Evolutionary conservation across 2,888 invertebrate genomes (phyloP), one percentile per base, ranked within the genome.

Genomic region (Trichogramma dendrolimi): DNA sequence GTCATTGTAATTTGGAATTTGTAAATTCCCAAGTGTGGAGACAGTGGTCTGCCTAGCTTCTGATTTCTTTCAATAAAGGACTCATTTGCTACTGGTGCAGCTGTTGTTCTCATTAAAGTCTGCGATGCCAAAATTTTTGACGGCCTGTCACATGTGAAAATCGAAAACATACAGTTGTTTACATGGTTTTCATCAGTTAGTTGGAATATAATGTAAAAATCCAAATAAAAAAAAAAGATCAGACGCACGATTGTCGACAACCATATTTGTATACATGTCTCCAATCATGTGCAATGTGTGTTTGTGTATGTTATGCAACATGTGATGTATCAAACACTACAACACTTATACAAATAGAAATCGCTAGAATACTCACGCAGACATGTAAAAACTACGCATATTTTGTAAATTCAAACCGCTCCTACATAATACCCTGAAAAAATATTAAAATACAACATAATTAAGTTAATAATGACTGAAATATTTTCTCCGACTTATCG

Each of bases 1-100:
- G 89, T 78, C 48, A 87, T 84, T 14, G 95, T 91, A 67, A 96
- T 76, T 79, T 94, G 93, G 3, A 84, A 81, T 68, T 88, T 83
- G 75, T 94, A 94, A 71, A 95, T 93, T 14, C 88, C 85, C 58
- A 95, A 82, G 83, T 94, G 94, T 3, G 95, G 95, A 0, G 94
- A 94, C 79, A 92, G 76, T 0, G 93, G 92, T 64, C 94, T 84
- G 5, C 86, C 85, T 1, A 94, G 81, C 56, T 87, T 84, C 68
- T 83, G 83, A 79, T 94, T 94, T 72, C 84, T 88, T 61, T 87
- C 84, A 71, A 89, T 88, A 71, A 85, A 82, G 40, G 82, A 79
- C 74, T 87, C 86, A 0, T 72, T 67, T 27, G 27, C 27, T 27
- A 27, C 27, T 27, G 27, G 27, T 27, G 27, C 27, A 27, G 27